phyloP scores from a whole-genome alignment of 2,113 vertebrate species.

The Erpornis zantholeuca region DNA sequence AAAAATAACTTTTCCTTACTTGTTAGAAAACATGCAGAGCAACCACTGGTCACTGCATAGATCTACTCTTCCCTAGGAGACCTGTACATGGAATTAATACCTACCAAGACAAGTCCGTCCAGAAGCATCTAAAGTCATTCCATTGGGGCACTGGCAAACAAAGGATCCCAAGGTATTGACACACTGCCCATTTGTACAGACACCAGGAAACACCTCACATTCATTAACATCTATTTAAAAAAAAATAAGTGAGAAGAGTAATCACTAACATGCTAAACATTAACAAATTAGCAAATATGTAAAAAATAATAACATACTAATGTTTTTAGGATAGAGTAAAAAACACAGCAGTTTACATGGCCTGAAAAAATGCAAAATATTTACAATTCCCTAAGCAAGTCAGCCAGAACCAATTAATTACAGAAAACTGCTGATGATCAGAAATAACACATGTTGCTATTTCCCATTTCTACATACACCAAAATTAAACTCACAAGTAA shows the following conservation, averaged over 20 bases:
- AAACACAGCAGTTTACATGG: background rate
- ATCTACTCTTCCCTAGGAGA: background rate
- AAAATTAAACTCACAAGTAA: background rate
- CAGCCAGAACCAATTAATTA: background rate
- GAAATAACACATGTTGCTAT: background rate
- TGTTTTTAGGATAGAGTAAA: background rate
- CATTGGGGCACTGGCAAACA: conserved; percentile 89
- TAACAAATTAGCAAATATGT: background rate
- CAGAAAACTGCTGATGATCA: background rate
- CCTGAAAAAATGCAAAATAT: background rate
- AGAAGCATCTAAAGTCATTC: conserved; percentile 92
- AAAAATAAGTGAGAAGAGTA: background rate
- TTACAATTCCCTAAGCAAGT: background rate
- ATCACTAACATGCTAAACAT: background rate
- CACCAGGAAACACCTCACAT: conserved; percentile 92
- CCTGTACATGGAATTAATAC: conserved; percentile 14
- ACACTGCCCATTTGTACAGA: conserved; percentile 93
- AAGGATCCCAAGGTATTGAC: conserved; percentile 92
- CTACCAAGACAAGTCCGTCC: conserved; percentile 92
- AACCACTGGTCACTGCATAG: background rate
- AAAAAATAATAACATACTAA: background rate
- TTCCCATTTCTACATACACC: background rate
- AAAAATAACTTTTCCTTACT: background rate
- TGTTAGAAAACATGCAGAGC: background rate
- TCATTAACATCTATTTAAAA: conserved; percentile 88